Conservation (phyloP, 2,113 vertebrate genomes). For the Grammomys surdaster region DNA sequence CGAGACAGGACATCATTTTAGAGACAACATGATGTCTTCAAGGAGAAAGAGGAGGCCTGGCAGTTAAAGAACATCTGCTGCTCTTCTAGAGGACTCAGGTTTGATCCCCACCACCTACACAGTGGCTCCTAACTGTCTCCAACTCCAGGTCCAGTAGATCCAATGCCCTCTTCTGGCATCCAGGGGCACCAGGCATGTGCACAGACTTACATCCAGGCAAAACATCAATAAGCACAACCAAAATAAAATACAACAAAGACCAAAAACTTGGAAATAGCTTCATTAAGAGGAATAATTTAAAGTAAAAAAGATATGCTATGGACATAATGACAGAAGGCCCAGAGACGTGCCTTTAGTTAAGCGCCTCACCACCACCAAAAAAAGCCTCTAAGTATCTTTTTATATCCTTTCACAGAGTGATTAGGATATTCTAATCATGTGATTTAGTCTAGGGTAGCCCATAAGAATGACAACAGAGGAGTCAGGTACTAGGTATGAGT, state of each 20-base stretch:
- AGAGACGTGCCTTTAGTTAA: background rate
- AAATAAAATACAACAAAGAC: background rate
- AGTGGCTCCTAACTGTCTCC: background rate
- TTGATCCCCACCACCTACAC: background rate
- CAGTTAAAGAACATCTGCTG: background rate
- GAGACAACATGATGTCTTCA: background rate
- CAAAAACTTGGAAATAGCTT: background rate
- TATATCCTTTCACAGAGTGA: background rate
- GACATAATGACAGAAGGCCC: background rate
- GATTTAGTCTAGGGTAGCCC: background rate
- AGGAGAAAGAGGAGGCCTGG: background rate
- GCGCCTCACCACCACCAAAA: background rate
- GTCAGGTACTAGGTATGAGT: background rate
- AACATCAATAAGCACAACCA: background rate
- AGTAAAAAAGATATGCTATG: background rate
- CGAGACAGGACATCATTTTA: background rate
- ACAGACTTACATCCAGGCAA: background rate
- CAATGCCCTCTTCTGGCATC: background rate
- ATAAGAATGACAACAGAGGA: background rate
- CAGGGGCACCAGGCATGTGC: background rate
- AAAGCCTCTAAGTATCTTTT: background rate
- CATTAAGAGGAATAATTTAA: background rate
- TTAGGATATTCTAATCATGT: background rate
- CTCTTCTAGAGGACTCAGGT: background rate
- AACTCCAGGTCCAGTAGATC: background rate